These are phyloP conservation scores for Aviceda leuphotes DNA, from an alignment of 2,797 vertebrate genomes.

Conservation along the genomic window DNA sequence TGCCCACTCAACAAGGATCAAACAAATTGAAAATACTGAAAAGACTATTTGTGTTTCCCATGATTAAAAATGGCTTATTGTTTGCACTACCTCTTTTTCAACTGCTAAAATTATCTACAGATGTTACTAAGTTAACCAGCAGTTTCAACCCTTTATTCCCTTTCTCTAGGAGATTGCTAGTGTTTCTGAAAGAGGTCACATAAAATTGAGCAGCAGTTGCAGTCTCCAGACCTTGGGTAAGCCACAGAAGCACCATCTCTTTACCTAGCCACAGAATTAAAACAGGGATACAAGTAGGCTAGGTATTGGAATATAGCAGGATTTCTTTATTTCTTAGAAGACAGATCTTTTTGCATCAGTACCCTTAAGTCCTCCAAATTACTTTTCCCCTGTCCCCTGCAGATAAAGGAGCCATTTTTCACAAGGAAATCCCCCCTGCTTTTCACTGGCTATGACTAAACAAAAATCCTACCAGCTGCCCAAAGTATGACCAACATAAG, in stretches of 20 bases:
- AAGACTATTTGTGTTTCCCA: background rate
- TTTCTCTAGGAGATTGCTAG: background rate
- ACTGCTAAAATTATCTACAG: background rate
- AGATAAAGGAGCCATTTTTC: background rate
- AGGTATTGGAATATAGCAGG: background rate
- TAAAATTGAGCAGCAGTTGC: background rate
- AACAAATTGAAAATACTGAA: background rate
- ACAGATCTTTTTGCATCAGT: background rate
- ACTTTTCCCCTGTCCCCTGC: background rate
- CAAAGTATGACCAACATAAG: background rate
- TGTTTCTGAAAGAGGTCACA: background rate
- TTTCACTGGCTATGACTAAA: background rate
- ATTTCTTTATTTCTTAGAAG: background rate
- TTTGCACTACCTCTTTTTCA: background rate
- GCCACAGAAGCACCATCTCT: background rate
- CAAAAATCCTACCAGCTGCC: background rate
- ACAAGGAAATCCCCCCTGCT: background rate
- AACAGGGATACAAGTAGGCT: background rate
- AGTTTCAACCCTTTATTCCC: background rate
- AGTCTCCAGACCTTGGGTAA: background rate
- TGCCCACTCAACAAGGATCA: background rate
- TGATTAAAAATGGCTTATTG: background rate
- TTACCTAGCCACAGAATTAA: background rate
- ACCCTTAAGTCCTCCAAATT: background rate
- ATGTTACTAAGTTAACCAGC: background rate